Conservation (phyloP, 2,888 invertebrate genomes). For the Antheraea yamamai region DNA sequence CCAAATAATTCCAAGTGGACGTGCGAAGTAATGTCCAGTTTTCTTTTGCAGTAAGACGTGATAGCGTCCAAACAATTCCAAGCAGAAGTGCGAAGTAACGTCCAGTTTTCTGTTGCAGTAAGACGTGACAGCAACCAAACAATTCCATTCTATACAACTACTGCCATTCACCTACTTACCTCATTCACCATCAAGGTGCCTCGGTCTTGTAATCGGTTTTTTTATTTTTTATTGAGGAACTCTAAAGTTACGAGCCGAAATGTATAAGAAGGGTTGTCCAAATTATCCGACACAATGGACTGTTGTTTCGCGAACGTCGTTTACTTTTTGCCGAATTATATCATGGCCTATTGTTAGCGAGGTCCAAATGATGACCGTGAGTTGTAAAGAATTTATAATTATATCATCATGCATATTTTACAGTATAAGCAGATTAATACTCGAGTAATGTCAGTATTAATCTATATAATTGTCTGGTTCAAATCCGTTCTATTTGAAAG, state of each 20-base stretch:
- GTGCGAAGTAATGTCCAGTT: no score
- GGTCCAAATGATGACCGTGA: slow-evolving; percentile 42
- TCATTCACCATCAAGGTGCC: not conserved
- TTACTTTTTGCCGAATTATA: slow-evolving; percentile 50
- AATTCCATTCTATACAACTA: not conserved
- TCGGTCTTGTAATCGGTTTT: not conserved
- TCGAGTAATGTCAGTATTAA: not conserved
- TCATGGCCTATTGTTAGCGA: slow-evolving; percentile 3
- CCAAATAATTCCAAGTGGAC: no score
- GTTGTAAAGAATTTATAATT: slow-evolving; percentile 29
- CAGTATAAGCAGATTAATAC: not conserved
- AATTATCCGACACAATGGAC: slow-evolving; percentile 66
- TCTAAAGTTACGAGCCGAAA: slow-evolving; percentile 1
- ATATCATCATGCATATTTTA: slow-evolving; percentile 14
- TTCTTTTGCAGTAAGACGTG: no score
- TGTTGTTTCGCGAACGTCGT: slow-evolving; percentile 55
- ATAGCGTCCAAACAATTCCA: no score
- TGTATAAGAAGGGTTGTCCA: slow-evolving; percentile 55
- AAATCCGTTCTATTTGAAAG: no score
- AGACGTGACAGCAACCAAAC: no score
- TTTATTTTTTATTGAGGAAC: not conserved
- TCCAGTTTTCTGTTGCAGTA: no score
- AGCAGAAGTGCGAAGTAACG: no score
- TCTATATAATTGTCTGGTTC: not conserved
- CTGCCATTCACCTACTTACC: not conserved